phyloP scores from a whole-genome alignment of 2,797 vertebrate species.

The Pseudochirops cupreus region DNA sequence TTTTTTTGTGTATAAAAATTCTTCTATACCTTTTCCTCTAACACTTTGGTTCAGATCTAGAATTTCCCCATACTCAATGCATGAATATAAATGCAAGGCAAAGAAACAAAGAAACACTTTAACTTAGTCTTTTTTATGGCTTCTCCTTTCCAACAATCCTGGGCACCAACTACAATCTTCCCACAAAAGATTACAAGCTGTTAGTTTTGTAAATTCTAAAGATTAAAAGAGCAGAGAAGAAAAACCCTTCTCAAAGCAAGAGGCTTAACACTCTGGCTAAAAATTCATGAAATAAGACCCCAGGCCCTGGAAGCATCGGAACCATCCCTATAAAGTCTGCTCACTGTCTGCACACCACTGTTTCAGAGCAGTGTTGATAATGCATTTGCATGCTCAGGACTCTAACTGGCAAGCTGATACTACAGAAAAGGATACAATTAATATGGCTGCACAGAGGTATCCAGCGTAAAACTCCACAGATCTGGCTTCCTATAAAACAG shows the following conservation, averaged over 20 bases:
- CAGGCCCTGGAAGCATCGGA: constrained; percentile 71
- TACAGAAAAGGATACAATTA: constrained; percentile 79
- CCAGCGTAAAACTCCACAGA: constrained; percentile 77
- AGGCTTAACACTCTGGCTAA: constrained; percentile 74
- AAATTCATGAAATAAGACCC: constrained; percentile 66
- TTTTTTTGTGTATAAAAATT: constrained; percentile 26
- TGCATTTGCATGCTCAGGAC: constrained; percentile 67
- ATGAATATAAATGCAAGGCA: constrained; percentile 13
- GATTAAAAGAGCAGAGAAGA: constrained; percentile 55
- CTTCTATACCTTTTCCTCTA: neutral
- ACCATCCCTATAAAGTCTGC: constrained; percentile 60
- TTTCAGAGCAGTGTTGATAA: constrained; percentile 70
- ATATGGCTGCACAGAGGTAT: constrained; percentile 76
- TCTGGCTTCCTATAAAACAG: constrained; percentile 74
- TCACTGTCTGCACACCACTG: constrained; percentile 25
- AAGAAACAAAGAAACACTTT: constrained; percentile 56
- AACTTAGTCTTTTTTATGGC: neutral
- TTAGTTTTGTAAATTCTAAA: constrained; percentile 70
- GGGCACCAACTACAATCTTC: constrained; percentile 37
- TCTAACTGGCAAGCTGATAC: constrained; percentile 76
- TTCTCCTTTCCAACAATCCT: constrained; percentile 53
- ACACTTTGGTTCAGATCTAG: constrained; percentile 38
- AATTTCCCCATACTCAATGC: constrained; percentile 19
- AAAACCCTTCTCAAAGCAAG: constrained; percentile 65
- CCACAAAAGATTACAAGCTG: constrained; percentile 62